phyloP scores from a whole-genome alignment of 1,140 invertebrate species.

The Caenorhabditis tropicalis region DNA sequence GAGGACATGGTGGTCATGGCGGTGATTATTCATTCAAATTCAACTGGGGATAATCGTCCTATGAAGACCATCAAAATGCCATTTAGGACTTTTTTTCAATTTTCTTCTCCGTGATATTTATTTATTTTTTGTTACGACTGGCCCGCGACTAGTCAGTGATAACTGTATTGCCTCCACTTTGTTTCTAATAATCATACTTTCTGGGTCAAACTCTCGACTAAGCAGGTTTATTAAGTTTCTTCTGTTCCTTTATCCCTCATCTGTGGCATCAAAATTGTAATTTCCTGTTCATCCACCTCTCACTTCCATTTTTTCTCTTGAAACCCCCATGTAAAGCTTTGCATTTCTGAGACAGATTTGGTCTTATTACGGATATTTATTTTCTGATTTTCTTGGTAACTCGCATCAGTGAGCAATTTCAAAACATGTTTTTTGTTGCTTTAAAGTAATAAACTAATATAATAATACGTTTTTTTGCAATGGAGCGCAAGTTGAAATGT shows the following conservation, averaged over 20 bases:
- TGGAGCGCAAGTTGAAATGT: too few relatives aligned
- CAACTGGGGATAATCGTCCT: conserved; percentile 77
- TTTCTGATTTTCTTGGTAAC: background rate
- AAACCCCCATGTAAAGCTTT: background rate
- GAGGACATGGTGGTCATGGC: conserved; percentile 66
- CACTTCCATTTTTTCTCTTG: background rate
- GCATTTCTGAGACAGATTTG: background rate
- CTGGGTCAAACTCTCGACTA: conserved; percentile 16
- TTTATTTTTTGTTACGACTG: background rate
- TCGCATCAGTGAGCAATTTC: background rate
- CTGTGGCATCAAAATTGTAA: background rate
- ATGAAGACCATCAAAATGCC: background rate
- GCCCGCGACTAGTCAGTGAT: background rate
- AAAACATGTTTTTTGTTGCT: background rate
- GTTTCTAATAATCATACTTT: background rate
- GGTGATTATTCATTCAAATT: conserved; percentile 91
- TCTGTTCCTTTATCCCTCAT: background rate
- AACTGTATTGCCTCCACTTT: background rate
- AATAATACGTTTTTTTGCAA: background rate
- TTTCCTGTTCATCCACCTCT: background rate
- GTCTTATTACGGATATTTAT: background rate
- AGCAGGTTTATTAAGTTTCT: background rate
- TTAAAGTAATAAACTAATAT: conserved; percentile 20
- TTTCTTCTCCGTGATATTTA: background rate
- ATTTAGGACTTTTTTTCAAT: background rate